phyloP scores from a whole-genome alignment of 2,113 vertebrate species.

The Acrocephalus kingi region DNA sequence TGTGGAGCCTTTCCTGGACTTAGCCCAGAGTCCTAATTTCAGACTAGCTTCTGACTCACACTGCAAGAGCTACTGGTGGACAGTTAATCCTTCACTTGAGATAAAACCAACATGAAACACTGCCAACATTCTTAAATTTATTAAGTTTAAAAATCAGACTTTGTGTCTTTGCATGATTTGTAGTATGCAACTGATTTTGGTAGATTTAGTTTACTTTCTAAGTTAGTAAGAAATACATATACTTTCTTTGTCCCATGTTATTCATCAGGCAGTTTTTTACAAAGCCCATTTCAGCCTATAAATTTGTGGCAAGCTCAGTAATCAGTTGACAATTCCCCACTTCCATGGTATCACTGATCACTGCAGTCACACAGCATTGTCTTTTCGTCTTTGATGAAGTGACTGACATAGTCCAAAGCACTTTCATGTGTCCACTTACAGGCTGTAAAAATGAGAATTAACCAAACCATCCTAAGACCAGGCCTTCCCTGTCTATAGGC shows the following conservation, averaged over 20 bases:
- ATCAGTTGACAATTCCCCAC: not conserved
- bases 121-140: not conserved
- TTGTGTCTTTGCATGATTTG: not conserved
- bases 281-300: not conserved
- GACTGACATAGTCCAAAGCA: not conserved
- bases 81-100: not conserved
- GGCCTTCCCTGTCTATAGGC: not conserved
- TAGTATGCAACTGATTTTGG: not conserved
- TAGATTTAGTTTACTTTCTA: not conserved
- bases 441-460: not conserved
- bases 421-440: not conserved
- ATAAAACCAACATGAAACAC: not conserved
- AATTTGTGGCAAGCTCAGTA: not conserved
- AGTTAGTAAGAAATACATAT: not conserved
- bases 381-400: not conserved
- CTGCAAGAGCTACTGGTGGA: not conserved
- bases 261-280: not conserved
- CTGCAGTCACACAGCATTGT: not conserved
- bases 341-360: not conserved
- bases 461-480: not conserved
- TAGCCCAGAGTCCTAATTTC: slow-evolving; percentile 13
- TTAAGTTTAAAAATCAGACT: not conserved
- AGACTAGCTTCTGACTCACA: not conserved
- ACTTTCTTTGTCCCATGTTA: not conserved
- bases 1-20: not conserved